Conservation (phyloP, 2,888 invertebrate genomes). For the Amphiduros pacificus region DNA sequence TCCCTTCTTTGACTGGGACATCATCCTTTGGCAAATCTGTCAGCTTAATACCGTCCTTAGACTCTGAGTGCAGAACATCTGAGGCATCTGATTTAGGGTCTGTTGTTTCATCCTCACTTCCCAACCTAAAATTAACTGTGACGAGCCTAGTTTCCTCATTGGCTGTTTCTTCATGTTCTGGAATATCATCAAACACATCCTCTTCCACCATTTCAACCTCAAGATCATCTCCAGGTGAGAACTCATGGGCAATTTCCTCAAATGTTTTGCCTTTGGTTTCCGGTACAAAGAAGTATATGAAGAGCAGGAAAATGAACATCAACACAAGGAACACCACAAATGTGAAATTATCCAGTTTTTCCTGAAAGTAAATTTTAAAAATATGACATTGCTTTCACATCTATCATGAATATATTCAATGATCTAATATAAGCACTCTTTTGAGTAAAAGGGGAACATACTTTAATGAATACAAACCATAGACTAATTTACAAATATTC, state of each 20-base stretch:
- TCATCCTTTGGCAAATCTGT: too few species aligned
- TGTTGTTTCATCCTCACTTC: neutral
- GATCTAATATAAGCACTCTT: too few species aligned
- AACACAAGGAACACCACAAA: slow-evolving; percentile 54
- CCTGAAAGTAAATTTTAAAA: slow-evolving; percentile 44
- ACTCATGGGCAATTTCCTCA: slow-evolving; percentile 62
- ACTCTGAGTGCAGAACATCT: too few species aligned
- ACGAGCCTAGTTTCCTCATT: neutral
- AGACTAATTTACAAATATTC: too few species aligned
- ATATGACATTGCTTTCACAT: too few species aligned
- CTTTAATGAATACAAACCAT: too few species aligned
- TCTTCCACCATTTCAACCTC: slow-evolving; percentile 29
- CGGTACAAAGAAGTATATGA: slow-evolving; percentile 56
- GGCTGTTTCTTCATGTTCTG: neutral
- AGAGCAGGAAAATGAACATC: slow-evolving; percentile 42
- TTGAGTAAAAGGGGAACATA: too few species aligned
- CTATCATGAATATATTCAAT: too few species aligned
- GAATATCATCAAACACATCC: neutral
- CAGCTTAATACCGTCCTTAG: too few species aligned
- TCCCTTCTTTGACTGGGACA: too few species aligned
- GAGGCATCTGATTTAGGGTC: too few species aligned
- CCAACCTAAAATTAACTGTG: neutral
- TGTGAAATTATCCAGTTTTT: slow-evolving; percentile 46
- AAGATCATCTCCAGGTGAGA: slow-evolving; percentile 28
- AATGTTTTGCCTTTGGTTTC: slow-evolving; percentile 57